Base-by-base conservation (phyloP, 2,797 vertebrate species). In the Lutjanus campechanus region DNA sequence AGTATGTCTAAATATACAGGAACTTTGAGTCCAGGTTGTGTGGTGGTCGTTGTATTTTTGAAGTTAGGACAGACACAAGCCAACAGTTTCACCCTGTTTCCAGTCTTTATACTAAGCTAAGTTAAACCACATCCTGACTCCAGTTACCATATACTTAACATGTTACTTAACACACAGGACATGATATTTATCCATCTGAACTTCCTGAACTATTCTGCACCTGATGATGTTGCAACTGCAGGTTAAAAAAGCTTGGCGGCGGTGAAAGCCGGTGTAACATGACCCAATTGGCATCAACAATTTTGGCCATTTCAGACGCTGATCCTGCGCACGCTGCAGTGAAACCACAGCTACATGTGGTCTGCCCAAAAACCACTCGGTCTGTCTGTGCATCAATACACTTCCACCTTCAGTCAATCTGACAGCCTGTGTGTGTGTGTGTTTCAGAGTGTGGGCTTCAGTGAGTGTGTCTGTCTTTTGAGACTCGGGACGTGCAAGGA, bases 401-500 rank as follows among this genome's bases (percentile, higher is more conserved):
- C 76, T 69, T 63, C 46, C 5, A 54, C 17, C 0, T 36, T 7
- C 36, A 54, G 51, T 62, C 41, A 19, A 5, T 54, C 25, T 53
- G 51, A 22, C 11, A 49, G 55, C 41, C 16, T 43, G 51, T 22
- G 68, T 67, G 73, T n/a, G 62, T 53, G 8, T 54, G 22, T 44
- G 56, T 54, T 22, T 63, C 20, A 29, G 25, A 25, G 22, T 67
- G 29, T 54, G 66, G 47, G 59, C 40, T 56, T 20, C 41, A 55
- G 29, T 62, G 59, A 5, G 36, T 25, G 44, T 44, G 36, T 64
- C 11, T 19, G 20, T 58, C 44, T 54, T 67, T 13, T 44, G 63
- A 66, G 72, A 64, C 36, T 55, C 5, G 1, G 17, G 64, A 66
- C 58, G 64, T 53, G 10, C 11, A 56, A 49, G 11, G 10, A 83